A percentile compares a stretch with the other conserved stretches of the same genome.
Evolutionary conservation across 2,113 vertebrate species (phyloP).

Genomic region (Nanorana parkeri): DNA sequence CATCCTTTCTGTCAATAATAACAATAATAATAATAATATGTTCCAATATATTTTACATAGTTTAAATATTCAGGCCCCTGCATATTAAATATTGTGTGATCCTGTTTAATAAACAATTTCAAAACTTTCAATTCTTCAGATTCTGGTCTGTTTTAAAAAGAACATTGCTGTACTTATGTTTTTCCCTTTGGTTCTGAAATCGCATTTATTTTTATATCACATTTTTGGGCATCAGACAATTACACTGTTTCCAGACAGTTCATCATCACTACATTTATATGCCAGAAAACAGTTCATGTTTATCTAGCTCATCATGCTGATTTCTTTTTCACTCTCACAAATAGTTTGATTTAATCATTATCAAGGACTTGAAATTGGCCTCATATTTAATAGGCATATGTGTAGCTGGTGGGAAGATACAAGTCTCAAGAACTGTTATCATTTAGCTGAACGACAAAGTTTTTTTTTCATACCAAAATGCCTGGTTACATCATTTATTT

Average conservation of each 20-base stretch:
- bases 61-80: no score
- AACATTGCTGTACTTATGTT: constrained; percentile 51
- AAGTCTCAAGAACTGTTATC: not conserved
- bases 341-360: constrained; percentile 41
- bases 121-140: no score
- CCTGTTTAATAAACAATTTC: no score
- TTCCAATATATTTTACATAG: no score
- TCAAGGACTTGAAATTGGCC: constrained; percentile 35
- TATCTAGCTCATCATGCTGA: constrained; percentile 49
- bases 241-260: constrained; percentile 54
- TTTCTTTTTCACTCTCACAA: constrained; percentile 27
- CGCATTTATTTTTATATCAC: constrained; percentile 54
- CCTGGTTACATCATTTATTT: no score
- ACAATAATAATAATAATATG: no score
- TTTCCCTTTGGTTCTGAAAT: constrained; percentile 27
- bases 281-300: constrained; percentile 55
- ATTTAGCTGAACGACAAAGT: constrained; percentile 2
- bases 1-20: no score
- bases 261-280: constrained; percentile 47
- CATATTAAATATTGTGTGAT: no score
- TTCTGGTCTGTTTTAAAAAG: constrained; percentile 40
- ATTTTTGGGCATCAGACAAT: constrained; percentile 53
- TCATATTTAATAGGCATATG: constrained; percentile 33
- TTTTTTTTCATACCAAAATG: not conserved
- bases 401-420: constrained; percentile 33